phyloP scores from a whole-genome alignment of 2,113 vertebrate genomes.

The Numenius arquata region DNA sequence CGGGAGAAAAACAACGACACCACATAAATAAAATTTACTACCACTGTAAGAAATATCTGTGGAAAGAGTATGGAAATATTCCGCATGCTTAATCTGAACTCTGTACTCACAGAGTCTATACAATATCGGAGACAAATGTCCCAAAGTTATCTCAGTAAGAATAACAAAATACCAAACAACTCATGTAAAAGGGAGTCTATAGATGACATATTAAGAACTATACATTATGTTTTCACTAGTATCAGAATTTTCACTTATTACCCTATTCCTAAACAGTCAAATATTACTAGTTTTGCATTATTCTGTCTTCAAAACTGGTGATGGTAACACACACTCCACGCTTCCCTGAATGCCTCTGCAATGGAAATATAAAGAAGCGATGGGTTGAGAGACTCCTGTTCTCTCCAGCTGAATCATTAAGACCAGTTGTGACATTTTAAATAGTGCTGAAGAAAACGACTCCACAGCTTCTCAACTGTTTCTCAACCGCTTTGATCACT shows the following conservation, averaged over 20 bases:
- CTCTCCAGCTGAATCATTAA: background rate
- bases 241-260: background rate
- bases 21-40: background rate
- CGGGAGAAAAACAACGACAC: background rate
- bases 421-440: background rate
- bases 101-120: background rate
- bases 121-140: background rate
- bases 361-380: background rate
- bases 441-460: background rate
- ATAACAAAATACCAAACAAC: background rate
- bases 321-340: background rate
- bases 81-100: background rate
- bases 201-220: background rate
- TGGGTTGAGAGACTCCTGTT: background rate
- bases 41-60: background rate
- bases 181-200: background rate
- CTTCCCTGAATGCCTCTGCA: background rate
- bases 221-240: background rate
- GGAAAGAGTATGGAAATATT: background rate
- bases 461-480: background rate
- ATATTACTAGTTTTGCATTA: background rate
- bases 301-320: background rate
- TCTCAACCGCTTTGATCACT: background rate
- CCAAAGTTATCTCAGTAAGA: background rate
- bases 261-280: background rate